These are phyloP conservation scores for Leptura quadrifasciata DNA, from an alignment of 2,888 invertebrate genomes.

Conservation along the genomic window DNA sequence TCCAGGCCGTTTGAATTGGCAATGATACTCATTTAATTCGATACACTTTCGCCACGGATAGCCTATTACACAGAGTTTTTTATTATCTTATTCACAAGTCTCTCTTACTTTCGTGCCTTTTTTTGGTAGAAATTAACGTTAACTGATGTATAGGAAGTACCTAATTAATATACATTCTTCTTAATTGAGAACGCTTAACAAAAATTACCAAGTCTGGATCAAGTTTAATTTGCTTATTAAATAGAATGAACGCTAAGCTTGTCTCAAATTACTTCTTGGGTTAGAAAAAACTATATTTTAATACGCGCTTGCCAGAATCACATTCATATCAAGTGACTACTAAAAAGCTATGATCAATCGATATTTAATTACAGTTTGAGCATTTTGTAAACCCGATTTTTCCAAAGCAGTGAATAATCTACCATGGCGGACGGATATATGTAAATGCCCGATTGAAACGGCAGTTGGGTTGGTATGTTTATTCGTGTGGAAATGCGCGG, in stretches of 20 bases:
- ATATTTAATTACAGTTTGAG: slow-evolving; percentile 59
- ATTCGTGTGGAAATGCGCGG: slow-evolving; percentile 66
- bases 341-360: slow-evolving; percentile 55
- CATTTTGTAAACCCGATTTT: slow-evolving; percentile 55
- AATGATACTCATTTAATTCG: slow-evolving; percentile 5
- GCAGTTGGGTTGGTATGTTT: slow-evolving; percentile 60
- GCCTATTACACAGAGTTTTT: background rate
- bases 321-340: background rate
- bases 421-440: slow-evolving; percentile 53
- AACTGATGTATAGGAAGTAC: too few relatives aligned
- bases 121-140: too few relatives aligned
- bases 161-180: too few relatives aligned
- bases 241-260: background rate
- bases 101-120: too few relatives aligned
- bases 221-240: background rate
- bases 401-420: slow-evolving; percentile 56
- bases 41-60: background rate
- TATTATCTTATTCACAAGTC: too few relatives aligned
- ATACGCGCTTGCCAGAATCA: background rate
- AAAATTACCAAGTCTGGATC: background rate
- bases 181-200: background rate
- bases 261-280: background rate
- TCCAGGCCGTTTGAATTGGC: slow-evolving; percentile 40
- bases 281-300: background rate
- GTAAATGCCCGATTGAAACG: slow-evolving; percentile 55